A percentile compares a stretch with the other conserved stretches of the same genome.
Conservation (phyloP, 1,140 invertebrate genomes). For the Drosophila yakuba region DNA sequence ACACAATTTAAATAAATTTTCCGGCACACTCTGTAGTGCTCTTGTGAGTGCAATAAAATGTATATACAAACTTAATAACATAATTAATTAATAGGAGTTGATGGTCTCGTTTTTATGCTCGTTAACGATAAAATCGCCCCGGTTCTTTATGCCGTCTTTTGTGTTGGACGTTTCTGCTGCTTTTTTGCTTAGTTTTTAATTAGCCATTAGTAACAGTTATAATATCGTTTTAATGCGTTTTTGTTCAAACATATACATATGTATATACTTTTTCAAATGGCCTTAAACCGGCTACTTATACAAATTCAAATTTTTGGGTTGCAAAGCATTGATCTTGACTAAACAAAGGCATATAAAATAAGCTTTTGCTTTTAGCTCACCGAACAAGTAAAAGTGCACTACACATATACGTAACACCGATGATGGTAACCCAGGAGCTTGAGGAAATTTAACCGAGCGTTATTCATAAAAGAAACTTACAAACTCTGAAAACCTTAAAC, state of each 20-base stretch:
- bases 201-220: constrained; percentile 76
- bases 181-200: constrained; percentile 55
- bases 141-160: not conserved
- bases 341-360: constrained; percentile 20
- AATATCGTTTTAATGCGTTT: constrained; percentile 55
- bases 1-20: constrained; percentile 61
- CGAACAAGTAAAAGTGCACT: constrained; percentile 10
- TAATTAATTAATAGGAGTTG: constrained; percentile 64
- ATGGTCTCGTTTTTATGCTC: constrained; percentile 28
- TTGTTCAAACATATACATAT: not conserved
- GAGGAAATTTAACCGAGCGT: constrained; percentile 8
- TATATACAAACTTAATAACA: constrained; percentile 80
- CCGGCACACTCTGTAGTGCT: constrained; percentile 18
- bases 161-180: constrained; percentile 14
- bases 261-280: constrained; percentile 25
- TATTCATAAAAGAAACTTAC: constrained; percentile 21
- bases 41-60: constrained; percentile 57
- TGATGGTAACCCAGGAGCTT: constrained; percentile 1
- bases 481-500: constrained; percentile 46
- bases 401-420: constrained; percentile 12
- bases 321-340: constrained; percentile 27
- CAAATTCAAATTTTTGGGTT: constrained; percentile 35
- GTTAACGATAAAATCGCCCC: constrained; percentile 1
- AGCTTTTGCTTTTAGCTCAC: constrained; percentile 15
- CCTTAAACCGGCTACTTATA: constrained; percentile 66